Percentiles rank a stretch among this genome's conserved stretches.
Evolutionary conservation across 37 sponge, comb jelly and placozoan species (phyloP).

Genomic region (Corticium candelabrum): DNA sequence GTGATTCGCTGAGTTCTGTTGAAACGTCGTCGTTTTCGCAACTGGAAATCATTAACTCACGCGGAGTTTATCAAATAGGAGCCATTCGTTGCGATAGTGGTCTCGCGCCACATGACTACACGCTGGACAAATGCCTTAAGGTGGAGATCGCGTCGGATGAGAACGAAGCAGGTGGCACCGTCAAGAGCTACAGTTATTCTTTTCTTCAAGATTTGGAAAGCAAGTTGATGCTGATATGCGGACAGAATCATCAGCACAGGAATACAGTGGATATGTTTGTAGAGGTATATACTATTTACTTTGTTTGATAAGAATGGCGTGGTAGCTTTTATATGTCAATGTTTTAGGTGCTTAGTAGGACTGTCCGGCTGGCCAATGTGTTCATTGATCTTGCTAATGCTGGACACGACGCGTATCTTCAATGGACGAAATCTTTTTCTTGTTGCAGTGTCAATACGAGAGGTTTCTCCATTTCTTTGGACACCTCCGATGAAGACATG

Average conservation of each 20-base stretch:
- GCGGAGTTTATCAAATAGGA: conserved; percentile 17
- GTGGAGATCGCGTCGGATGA: not conserved
- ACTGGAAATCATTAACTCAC: conserved; percentile 22
- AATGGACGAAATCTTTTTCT: not conserved
- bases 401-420: not conserved
- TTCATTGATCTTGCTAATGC: not conserved
- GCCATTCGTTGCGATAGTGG: conserved; percentile 1
- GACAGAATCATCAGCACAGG: not conserved
- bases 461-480: too few species aligned
- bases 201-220: not conserved
- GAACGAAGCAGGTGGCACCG: not conserved
- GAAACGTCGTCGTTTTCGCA: conserved; percentile 25
- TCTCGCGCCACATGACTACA: too few species aligned
- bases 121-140: not conserved
- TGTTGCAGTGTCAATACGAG: too few species aligned
- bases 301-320: too few species aligned
- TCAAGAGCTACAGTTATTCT: not conserved
- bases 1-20: conserved; percentile 34
- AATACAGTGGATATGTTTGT: not conserved
- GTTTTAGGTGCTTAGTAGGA: not conserved
- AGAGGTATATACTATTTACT: too few species aligned
- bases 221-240: conserved; percentile 1
- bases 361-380: not conserved
- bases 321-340: too few species aligned
- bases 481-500: not conserved